These are phyloP conservation scores for Ophioninae sp. DNA, from an alignment of 2,888 invertebrate species.

Conservation along the genomic window DNA sequence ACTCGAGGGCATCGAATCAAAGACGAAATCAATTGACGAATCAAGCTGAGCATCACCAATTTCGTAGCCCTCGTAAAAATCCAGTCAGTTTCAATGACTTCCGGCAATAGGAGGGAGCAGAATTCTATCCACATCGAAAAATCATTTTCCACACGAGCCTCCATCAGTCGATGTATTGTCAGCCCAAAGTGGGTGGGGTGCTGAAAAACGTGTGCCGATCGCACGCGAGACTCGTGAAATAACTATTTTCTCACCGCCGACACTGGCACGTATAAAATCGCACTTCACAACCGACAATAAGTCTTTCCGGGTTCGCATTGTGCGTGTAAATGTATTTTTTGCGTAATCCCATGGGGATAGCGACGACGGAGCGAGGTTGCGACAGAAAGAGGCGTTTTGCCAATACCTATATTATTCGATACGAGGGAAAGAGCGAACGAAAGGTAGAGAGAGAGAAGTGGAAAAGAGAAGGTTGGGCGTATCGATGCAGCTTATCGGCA, in stretches of 20 bases:
- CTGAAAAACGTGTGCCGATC: slow-evolving; percentile 13
- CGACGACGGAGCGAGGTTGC: slow-evolving; percentile 33
- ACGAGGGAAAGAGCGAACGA: slow-evolving; percentile 12
- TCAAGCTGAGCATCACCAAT: no score
- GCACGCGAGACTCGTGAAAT: slow-evolving; percentile 64
- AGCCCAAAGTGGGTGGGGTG: slow-evolving; percentile 16
- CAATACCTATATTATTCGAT: slow-evolving; percentile 34
- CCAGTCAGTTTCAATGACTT: not conserved
- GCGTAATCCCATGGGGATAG: slow-evolving; percentile 68
- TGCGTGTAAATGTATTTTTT: slow-evolving; percentile 72
- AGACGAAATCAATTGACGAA: not conserved
- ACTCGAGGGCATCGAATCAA: not conserved
- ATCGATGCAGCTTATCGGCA: slow-evolving; percentile 75
- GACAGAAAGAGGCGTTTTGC: slow-evolving; percentile 41
- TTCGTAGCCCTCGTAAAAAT: not conserved
- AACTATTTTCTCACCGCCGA: slow-evolving; percentile 65
- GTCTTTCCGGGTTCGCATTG: slow-evolving; percentile 66
- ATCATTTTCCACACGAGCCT: slow-evolving; percentile 12
- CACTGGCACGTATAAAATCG: slow-evolving; percentile 54
- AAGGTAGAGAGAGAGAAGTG: slow-evolving; percentile 30
- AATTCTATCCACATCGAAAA: slow-evolving; percentile 13
- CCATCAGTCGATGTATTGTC: slow-evolving; percentile 24
- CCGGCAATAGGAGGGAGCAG: no score
- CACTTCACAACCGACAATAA: slow-evolving; percentile 65
- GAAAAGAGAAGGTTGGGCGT: slow-evolving; percentile 62